phyloP scores from a whole-genome alignment of 2,888 invertebrate genomes.

The Cosmopolites sordidus region DNA sequence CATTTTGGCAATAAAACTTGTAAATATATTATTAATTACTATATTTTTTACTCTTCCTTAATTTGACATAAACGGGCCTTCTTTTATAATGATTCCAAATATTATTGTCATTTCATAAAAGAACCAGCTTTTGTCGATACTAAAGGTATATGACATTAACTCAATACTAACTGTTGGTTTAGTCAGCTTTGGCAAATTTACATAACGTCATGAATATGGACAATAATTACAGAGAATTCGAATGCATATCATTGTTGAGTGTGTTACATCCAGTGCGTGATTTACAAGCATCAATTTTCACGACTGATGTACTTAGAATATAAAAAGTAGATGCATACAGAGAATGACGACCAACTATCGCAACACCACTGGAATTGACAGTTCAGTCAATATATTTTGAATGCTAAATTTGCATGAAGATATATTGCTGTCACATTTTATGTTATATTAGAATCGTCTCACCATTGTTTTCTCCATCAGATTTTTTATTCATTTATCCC shows the following conservation, averaged over 20 bases:
- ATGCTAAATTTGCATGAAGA: background rate
- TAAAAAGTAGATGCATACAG: background rate
- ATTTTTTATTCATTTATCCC: too few relatives aligned
- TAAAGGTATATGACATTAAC: conserved; percentile 13
- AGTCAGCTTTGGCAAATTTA: conserved; percentile 14
- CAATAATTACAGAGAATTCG: conserved; percentile 21
- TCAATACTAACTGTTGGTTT: conserved; percentile 18
- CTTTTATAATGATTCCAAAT: too few relatives aligned
- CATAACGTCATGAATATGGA: conserved; percentile 25
- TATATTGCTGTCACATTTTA: too few relatives aligned
- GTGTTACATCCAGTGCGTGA: conserved; percentile 16
- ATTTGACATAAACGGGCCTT: too few relatives aligned
- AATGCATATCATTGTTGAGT: conserved; percentile 22
- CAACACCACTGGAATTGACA: background rate
- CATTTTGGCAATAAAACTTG: too few relatives aligned
- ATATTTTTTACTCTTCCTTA: too few relatives aligned
- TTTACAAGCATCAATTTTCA: conserved; percentile 10
- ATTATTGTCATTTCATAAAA: too few relatives aligned
- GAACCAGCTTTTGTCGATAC: background rate
- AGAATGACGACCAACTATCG: background rate
- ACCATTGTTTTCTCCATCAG: too few relatives aligned
- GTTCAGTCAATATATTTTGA: background rate
- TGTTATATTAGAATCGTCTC: too few relatives aligned
- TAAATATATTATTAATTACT: too few relatives aligned
- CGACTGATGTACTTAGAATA: conserved; percentile 1